Conservation (phyloP, 2,888 invertebrate species). For the Thysanoteuthis rhombus region DNA sequence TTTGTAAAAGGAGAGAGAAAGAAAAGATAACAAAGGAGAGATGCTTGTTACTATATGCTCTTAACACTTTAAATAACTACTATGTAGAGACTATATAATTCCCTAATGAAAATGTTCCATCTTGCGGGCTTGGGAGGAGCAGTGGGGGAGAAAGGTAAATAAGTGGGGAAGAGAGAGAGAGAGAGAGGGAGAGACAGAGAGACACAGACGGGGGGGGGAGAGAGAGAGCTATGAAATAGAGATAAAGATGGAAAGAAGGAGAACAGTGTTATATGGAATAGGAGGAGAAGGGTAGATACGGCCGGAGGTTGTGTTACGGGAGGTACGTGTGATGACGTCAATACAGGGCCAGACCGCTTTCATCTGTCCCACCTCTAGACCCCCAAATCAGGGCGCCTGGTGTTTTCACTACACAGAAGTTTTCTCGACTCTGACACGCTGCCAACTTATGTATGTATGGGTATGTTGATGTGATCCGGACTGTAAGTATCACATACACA, state of each 20-base stretch:
- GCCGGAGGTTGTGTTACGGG: neutral
- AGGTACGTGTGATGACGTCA: conserved; percentile 12
- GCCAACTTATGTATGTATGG: neutral
- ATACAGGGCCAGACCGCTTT: neutral
- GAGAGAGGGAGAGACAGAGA: no score
- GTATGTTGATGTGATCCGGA: neutral
- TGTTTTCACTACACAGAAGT: neutral
- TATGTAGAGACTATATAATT: no score
- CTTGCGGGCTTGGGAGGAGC: no score
- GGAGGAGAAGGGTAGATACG: neutral
- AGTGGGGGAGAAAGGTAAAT: no score
- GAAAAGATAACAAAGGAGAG: no score
- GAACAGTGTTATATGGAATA: neutral
- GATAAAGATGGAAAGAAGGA: neutral
- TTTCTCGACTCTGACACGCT: neutral
- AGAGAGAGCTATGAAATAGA: neutral
- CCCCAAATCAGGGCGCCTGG: conserved; percentile 1
- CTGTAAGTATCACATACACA: neutral
- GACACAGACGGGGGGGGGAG: no score
- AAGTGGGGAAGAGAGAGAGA: no score
- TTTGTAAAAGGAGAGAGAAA: no score
- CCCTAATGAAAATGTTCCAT: no score
- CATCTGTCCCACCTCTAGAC: neutral
- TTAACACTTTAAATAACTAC: no score
- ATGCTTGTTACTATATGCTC: no score